These are phyloP conservation scores for Leucoraja ocellata DNA, from an alignment of 2,797 vertebrate genomes.

Conservation along the genomic window DNA sequence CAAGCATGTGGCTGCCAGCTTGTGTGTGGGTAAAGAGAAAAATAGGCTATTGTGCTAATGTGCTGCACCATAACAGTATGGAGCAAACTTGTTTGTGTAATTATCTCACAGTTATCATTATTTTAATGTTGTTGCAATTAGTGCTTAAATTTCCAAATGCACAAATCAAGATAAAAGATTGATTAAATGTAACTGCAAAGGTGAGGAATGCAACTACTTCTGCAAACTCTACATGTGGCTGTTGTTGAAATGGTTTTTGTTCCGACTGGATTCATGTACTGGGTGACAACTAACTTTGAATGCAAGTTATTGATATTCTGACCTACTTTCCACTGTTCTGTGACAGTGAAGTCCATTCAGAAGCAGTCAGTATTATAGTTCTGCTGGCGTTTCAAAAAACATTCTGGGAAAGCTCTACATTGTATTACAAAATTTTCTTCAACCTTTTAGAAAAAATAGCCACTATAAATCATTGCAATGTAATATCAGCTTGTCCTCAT, in stretches of 20 bases:
- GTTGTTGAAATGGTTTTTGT: background rate
- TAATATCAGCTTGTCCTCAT: background rate
- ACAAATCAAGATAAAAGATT: background rate
- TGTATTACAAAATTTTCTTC: too few relatives aligned
- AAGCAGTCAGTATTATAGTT: background rate
- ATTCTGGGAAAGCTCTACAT: too few relatives aligned
- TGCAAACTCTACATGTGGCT: background rate
- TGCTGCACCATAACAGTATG: too few relatives aligned
- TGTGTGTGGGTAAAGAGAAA: too few relatives aligned
- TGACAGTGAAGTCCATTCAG: background rate
- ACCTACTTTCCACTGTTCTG: background rate
- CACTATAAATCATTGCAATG: too few relatives aligned
- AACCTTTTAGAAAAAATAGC: too few relatives aligned
- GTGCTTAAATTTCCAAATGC: background rate
- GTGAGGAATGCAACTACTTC: background rate
- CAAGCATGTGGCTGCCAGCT: too few relatives aligned
- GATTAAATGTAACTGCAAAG: background rate
- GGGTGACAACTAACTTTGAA: background rate
- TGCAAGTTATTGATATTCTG: background rate
- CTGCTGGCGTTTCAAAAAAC: too few relatives aligned
- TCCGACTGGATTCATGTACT: background rate
- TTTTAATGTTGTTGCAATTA: background rate
- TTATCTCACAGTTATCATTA: background rate
- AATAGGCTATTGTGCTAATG: too few relatives aligned
- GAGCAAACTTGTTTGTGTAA: background rate